phyloP scores from a whole-genome alignment of 2,888 invertebrate genomes.

The Atrina japonica region DNA sequence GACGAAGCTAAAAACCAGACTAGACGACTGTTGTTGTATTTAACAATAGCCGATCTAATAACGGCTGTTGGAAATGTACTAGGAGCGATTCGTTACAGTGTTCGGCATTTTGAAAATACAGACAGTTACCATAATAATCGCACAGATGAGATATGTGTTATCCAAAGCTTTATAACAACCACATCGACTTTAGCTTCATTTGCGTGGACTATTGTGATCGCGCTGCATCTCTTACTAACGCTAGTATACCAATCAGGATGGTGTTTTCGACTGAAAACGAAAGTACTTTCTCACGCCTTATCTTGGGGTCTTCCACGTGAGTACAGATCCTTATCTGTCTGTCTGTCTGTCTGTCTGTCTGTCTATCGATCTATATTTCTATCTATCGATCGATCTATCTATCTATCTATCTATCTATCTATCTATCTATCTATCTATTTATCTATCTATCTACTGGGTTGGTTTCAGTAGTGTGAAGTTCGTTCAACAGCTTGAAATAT shows the following conservation, averaged over 20 bases:
- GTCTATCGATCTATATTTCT: no score
- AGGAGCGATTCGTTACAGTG: conserved; percentile 32
- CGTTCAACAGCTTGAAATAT: no score
- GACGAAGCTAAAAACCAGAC: conserved; percentile 42
- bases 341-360: no score
- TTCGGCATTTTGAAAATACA: not conserved
- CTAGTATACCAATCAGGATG: conserved; percentile 11
- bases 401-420: no score
- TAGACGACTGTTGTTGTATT: conserved; percentile 50
- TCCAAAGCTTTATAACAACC: conserved; percentile 49
- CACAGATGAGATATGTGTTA: conserved; percentile 39
- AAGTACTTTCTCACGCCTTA: conserved; percentile 16
- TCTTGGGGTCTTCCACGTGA: conserved; percentile 40
- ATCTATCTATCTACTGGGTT: no score
- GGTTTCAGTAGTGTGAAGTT: no score
- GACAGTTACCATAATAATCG: no score
- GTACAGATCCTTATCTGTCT: not conserved
- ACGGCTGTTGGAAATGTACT: conserved; percentile 50
- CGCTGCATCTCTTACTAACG: conserved; percentile 35
- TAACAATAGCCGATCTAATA: conserved; percentile 53
- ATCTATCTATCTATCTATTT: no score
- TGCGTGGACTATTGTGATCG: conserved; percentile 48
- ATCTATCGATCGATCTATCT: no score
- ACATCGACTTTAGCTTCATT: conserved; percentile 50
- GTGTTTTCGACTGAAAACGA: conserved; percentile 3